Percentiles rank a stretch among this genome's conserved stretches.
These are phyloP conservation scores for Marcusenius ussheri DNA, from an alignment of 2,113 vertebrate species.

Conservation along the genomic window DNA sequence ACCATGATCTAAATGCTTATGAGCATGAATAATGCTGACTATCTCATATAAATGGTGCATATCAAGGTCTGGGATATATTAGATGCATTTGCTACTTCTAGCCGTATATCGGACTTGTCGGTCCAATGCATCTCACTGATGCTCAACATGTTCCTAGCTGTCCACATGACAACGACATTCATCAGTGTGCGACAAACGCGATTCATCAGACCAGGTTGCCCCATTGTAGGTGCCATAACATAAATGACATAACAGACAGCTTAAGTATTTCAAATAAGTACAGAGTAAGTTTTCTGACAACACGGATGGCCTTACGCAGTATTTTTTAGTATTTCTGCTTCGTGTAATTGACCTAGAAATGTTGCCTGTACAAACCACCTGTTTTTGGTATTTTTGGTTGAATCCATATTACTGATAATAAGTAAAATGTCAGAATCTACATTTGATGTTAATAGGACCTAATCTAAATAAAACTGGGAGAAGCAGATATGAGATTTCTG, in stretches of 20 bases:
- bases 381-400: not conserved
- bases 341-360: not conserved
- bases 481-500: slow-evolving; percentile 3
- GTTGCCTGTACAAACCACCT: not conserved
- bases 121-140: not conserved
- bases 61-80: not conserved
- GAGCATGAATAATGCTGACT: too few relatives aligned
- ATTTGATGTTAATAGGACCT: not conserved
- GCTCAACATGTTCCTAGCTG: not conserved
- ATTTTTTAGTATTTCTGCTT: not conserved
- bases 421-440: not conserved
- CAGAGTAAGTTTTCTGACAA: not conserved
- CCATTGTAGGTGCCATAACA: not conserved
- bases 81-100: not conserved
- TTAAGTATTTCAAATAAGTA: not conserved
- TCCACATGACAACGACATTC: not conserved
- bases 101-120: not conserved
- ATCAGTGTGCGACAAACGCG: not conserved
- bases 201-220: not conserved
- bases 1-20: not conserved
- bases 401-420: not conserved
- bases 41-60: not conserved
- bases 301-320: not conserved
- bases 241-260: not conserved
- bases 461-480: not conserved